Evolutionary conservation across 2,888 invertebrate genomes (phyloP).

Genomic region (Pammene aurita): DNA sequence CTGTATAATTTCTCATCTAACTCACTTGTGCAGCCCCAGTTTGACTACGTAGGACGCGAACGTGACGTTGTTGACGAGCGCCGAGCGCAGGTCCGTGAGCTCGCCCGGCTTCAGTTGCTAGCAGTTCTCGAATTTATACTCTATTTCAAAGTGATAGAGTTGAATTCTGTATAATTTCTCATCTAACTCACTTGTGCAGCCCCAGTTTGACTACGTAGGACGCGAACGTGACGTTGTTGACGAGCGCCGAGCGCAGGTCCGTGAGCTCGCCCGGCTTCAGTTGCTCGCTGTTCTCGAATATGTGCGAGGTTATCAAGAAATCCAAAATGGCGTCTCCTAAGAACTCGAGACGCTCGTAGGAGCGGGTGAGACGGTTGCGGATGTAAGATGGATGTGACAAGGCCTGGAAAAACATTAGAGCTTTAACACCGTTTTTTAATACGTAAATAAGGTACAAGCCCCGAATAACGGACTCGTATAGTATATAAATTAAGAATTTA

Average conservation of each 20-base stretch:
- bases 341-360: slow-evolving; percentile 96
- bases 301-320: slow-evolving; percentile 93
- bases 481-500: not conserved
- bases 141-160: too few relatives aligned
- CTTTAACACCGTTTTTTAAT: not conserved
- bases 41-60: slow-evolving; percentile 95
- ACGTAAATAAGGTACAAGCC: too few relatives aligned
- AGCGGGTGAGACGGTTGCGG: slow-evolving; percentile 91
- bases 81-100: slow-evolving; percentile 90
- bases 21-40: slow-evolving; percentile 91
- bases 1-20: slow-evolving; percentile 52
- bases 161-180: not conserved
- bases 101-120: slow-evolving; percentile 89
- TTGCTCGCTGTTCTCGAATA: slow-evolving; percentile 88
- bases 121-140: slow-evolving; percentile 91
- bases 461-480: not conserved
- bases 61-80: slow-evolving; percentile 97
- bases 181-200: slow-evolving; percentile 89
- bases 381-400: slow-evolving; percentile 96
- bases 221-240: slow-evolving; percentile 98
- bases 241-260: slow-evolving; percentile 96
- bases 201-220: slow-evolving; percentile 93
- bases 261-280: slow-evolving; percentile 94
- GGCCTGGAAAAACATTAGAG: slow-evolving; percentile 81
- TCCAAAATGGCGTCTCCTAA: slow-evolving; percentile 96